These are phyloP conservation scores for Cassiopea andromeda DNA, from an alignment of 30 jellyfish, hydroid and myxozoan genomes.

Conservation along the genomic window DNA sequence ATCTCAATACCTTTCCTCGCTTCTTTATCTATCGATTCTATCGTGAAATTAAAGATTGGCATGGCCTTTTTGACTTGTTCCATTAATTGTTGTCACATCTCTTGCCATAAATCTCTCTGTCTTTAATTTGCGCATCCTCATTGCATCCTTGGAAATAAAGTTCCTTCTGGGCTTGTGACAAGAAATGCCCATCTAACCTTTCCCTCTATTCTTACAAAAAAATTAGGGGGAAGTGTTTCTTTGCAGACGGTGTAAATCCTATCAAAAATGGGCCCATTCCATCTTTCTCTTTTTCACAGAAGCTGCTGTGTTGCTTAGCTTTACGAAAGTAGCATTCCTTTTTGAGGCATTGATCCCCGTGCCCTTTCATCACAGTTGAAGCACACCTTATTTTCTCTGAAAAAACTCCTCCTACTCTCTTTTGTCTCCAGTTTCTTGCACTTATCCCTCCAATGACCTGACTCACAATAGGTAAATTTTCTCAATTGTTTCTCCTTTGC, in stretches of 20 bases:
- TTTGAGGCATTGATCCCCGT: neutral
- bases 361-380: neutral
- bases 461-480: too few relatives aligned
- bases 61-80: neutral
- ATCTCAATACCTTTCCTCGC: neutral
- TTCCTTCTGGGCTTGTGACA: neutral
- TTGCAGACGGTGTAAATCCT: neutral
- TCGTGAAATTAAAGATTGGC: neutral
- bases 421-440: too few relatives aligned
- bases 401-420: too few relatives aligned
- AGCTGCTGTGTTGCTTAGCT: neutral
- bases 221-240: neutral
- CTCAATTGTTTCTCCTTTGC: too few relatives aligned
- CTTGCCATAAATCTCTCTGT: neutral
- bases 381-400: too few relatives aligned
- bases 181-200: neutral
- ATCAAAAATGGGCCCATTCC: neutral
- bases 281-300: neutral
- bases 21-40: neutral
- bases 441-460: too few relatives aligned
- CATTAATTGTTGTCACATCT: neutral
- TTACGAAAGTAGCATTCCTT: neutral
- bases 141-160: neutral
- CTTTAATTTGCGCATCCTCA: neutral
- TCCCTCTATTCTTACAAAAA: neutral